Percentiles rank a stretch among this genome's conserved stretches.
phyloP scores from a whole-genome alignment of 2,888 invertebrate genomes.

The Pristionchus mayeri region DNA sequence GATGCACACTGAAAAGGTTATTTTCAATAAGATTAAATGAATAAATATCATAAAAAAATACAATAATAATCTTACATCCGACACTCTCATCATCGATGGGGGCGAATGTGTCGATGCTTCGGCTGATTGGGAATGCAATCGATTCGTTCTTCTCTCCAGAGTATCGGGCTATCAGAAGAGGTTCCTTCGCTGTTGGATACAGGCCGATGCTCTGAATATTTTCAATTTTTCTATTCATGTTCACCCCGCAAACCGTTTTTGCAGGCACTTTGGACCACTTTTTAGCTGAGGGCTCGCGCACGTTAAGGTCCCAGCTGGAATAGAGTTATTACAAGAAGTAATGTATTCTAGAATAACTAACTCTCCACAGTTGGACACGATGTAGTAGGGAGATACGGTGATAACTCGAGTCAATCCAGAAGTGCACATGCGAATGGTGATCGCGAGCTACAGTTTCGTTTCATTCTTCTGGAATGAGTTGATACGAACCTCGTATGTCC shows the following conservation, averaged over 20 bases:
- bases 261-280: slow-evolving; percentile 13
- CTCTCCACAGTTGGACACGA: slow-evolving; percentile 20
- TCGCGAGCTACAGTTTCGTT: background rate
- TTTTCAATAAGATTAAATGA: no score
- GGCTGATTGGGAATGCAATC: slow-evolving; percentile 11
- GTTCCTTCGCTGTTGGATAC: background rate
- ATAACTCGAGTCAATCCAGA: background rate
- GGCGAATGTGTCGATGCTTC: background rate
- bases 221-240: background rate
- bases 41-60: no score
- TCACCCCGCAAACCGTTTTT: background rate
- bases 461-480: background rate
- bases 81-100: background rate
- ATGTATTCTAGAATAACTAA: background rate
- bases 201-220: background rate
- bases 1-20: background rate
- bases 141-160: background rate
- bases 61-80: background rate
- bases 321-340: background rate
- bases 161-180: background rate
- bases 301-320: background rate
- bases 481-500: background rate
- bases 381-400: slow-evolving; percentile 14
- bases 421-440: background rate
- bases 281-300: background rate